phyloP scores from a whole-genome alignment of 2,797 vertebrate genomes.

The Graptemys geographica region DNA sequence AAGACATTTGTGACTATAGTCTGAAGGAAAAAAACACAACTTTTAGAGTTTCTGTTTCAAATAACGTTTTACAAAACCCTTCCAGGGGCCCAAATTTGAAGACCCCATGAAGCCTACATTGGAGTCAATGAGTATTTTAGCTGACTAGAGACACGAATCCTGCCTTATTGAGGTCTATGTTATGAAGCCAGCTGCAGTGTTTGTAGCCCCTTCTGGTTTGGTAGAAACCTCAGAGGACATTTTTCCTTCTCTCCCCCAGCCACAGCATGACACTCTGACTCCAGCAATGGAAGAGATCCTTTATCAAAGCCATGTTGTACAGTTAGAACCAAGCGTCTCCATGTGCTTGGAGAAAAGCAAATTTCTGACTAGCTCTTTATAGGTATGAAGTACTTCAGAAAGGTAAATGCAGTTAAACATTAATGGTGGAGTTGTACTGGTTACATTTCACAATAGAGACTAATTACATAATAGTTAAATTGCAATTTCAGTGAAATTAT shows the following conservation, averaged over 20 bases:
- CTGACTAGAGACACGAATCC: background rate
- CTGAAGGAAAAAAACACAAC: background rate
- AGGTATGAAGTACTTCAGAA: background rate
- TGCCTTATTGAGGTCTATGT: fast-evolving
- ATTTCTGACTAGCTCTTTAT: background rate
- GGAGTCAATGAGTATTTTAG: background rate
- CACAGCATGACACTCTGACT: background rate
- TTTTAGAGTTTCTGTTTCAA: background rate
- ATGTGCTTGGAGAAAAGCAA: background rate
- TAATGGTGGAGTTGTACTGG: background rate
- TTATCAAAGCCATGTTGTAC: background rate
- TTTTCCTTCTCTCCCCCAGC: background rate
- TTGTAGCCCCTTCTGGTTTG: background rate
- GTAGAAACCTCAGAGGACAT: background rate
- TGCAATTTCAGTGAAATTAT: background rate
- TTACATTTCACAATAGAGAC: conserved; percentile 15
- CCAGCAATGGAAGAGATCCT: background rate
- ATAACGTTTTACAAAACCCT: background rate
- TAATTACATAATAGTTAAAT: background rate
- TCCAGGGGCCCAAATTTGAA: background rate
- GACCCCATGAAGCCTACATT: background rate
- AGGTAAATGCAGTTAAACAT: background rate
- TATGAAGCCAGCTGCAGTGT: background rate
- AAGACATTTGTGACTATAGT: background rate
- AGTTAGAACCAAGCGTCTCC: background rate